Evolutionary conservation across 2,797 vertebrate species (phyloP), one percentile per base, ranked within the genome.

Genomic region (Vespertilio murinus): DNA sequence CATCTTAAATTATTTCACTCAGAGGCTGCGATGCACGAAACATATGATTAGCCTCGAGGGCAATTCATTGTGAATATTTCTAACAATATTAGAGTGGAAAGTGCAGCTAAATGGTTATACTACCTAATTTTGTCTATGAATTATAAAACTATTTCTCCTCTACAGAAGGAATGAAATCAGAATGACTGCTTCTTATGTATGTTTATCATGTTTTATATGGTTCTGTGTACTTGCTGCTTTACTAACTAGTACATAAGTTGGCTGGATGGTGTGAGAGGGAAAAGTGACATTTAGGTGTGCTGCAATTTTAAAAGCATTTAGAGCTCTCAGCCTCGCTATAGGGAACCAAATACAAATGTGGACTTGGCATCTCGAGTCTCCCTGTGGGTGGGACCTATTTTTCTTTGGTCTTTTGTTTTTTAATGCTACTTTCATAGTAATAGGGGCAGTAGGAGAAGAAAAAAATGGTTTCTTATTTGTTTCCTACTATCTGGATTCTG

Each of bases 1-100:
- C 65, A 38, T 78, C 35, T 87, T 93, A 45, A 95, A 96, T 90
- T 78, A 88, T 93, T 91, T 91, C 35, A 89, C 74, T 80, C 73
- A 85, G 22, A 91, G 82, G 35, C 40, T 85, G 35, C 70, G 73
- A 4, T 54, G 40, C 23, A 59, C 12, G 8, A 73, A 93, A 91
- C 82, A 67, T 8, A 0, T 70, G 69, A 67, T 74, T 85, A 65
- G 74, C 67, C 64, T 88, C 20, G 5, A 88, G 28, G 33, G 17
- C 49, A 85, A 90, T 49, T 33, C 38, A 69, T 10, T 83, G 45
- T 61, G 54, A 94, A 69, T 73, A 88, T 92, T 95, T 91, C 91
- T 59, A 93, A 33, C 28, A 54, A 33, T 88, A 56, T 78, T 59
- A 85, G 23, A 56, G 74, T 80, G 47, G 56, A 40, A 59, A 84